Evolutionary conservation across 2,797 vertebrate genomes (phyloP).

Genomic region (Spondyliosoma cantharus): DNA sequence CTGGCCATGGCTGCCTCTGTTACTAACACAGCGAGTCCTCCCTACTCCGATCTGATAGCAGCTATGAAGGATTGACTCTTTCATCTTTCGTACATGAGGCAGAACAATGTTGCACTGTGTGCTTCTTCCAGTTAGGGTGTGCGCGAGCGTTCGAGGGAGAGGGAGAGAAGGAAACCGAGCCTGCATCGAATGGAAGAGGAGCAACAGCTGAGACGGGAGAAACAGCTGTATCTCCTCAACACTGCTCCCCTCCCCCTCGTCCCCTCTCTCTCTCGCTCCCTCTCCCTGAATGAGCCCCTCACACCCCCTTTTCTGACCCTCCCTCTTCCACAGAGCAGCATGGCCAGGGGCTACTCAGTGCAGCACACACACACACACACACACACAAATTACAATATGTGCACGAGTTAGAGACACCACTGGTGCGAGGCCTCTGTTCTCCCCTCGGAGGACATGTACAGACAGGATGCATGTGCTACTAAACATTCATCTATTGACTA

Average conservation of each 20-base stretch:
- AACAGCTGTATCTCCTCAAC: constrained; percentile 84
- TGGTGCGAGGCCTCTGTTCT: constrained; percentile 38
- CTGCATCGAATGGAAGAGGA: constrained; percentile 66
- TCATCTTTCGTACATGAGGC: constrained; percentile 60
- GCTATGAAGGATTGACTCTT: constrained; percentile 67
- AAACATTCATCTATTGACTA: constrained; percentile 76
- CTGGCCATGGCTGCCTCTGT: constrained; percentile 39
- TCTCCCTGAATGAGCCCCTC: constrained; percentile 70
- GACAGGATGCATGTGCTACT: constrained; percentile 69
- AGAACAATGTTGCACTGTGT: constrained; percentile 78
- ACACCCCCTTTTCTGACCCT: constrained; percentile 63
- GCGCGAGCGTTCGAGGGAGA: constrained; percentile 15
- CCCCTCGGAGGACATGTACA: constrained; percentile 63
- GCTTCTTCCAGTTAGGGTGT: constrained; percentile 39
- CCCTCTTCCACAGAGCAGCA: constrained; percentile 59
- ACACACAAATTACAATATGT: constrained; percentile 34
- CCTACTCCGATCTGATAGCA: constrained; percentile 66
- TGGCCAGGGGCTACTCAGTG: constrained; percentile 45
- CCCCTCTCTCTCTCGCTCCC: constrained; percentile 29
- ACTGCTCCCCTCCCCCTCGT: constrained; percentile 15
- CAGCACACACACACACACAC: constrained; percentile 35
- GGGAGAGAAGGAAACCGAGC: constrained; percentile 33
- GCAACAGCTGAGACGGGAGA: constrained; percentile 84
- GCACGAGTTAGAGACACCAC: constrained; percentile 13
- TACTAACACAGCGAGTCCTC: constrained; percentile 50